Base-by-base conservation (phyloP, 2,113 vertebrate genomes). In the Aphelocoma coerulescens region DNA sequence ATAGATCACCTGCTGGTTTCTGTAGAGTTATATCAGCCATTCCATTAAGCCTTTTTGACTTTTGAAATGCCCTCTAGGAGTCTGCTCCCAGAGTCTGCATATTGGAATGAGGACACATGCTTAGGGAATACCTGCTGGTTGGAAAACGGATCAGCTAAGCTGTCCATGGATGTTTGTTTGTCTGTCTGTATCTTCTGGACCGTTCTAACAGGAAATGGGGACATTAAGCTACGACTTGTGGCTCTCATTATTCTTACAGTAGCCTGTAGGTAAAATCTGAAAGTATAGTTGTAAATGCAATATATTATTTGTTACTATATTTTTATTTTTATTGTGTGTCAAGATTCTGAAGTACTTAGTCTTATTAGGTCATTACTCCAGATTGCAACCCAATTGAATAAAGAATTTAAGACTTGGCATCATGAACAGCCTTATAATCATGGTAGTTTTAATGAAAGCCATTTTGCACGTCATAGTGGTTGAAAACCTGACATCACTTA, bases 321-420 rank as follows among this genome's bases (percentile, higher is more conserved):
- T 91, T 76, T 89, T 93, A 35, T 83, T 89, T 94, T 58, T 90
- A 63, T 88, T 74, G 7, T 83, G 59, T 57, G 11, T 62, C 43
- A 5, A 3, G 44, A 48, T 83, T 88, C 33, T 74, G 72, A 93
- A 88, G 30, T 57, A 44, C 15, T 83, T 62, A 37, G 37, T 49
- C 52, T 85, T 79, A 87, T 76, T 85, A 93, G 51, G 28, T n/a
- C 82, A 84, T 88, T 96, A 88, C 26, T 86, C 69, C 63, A 80
- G 30, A 79, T 91, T 94, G 84, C 22, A 92, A 41, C 28, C 30
- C 49, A 84, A 74, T 3, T 44, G 33, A 88, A 77, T 59, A 86
- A 93, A 66, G 39, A 94, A 96, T 93, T 96, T 85, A 85, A 37
- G 54, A 52, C 35, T 67, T 26, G 11, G 43, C 77, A 72, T 90